Evolutionary conservation across 2,113 vertebrate genomes (phyloP).

Genomic region (Urocynchramus pylzowi): DNA sequence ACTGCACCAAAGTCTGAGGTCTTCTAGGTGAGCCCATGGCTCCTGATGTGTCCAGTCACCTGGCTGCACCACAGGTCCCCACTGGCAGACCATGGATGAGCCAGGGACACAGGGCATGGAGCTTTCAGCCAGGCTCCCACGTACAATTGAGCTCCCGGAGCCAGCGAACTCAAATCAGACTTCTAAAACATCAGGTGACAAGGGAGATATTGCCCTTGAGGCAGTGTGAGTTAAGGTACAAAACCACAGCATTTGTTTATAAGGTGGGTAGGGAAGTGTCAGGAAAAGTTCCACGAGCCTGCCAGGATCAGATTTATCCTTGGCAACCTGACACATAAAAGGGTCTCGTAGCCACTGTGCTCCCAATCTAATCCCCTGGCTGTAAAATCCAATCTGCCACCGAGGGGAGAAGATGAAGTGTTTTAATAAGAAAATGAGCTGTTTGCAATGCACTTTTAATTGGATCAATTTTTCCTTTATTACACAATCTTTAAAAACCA

Average conservation of each 20-base stretch:
- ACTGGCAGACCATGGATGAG: not conserved
- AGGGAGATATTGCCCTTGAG: not conserved
- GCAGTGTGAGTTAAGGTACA: not conserved
- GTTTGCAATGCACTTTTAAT: conserved; percentile 57
- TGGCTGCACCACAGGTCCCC: not conserved
- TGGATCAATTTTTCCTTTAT: conserved; percentile 70
- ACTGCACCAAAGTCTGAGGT: not conserved
- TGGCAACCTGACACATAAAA: not conserved
- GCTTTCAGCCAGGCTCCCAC: not conserved
- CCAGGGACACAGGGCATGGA: not conserved
- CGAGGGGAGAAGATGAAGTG: conserved; percentile 39
- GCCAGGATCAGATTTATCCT: not conserved
- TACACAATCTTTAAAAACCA: conserved; percentile 49
- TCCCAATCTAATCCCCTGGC: not conserved
- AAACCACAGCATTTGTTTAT: not conserved
- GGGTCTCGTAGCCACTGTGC: not conserved
- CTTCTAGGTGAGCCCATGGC: not conserved
- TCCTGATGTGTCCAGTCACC: not conserved
- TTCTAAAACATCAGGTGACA: not conserved
- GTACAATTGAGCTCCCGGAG: rapidly evolving
- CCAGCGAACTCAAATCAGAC: not conserved
- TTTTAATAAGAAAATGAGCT: conserved; percentile 41
- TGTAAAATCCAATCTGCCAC: conserved; percentile 8
- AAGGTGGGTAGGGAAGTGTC: not conserved
- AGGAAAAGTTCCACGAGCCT: not conserved